phyloP scores from a whole-genome alignment of 2,113 vertebrate genomes.

The Labeo catla region DNA sequence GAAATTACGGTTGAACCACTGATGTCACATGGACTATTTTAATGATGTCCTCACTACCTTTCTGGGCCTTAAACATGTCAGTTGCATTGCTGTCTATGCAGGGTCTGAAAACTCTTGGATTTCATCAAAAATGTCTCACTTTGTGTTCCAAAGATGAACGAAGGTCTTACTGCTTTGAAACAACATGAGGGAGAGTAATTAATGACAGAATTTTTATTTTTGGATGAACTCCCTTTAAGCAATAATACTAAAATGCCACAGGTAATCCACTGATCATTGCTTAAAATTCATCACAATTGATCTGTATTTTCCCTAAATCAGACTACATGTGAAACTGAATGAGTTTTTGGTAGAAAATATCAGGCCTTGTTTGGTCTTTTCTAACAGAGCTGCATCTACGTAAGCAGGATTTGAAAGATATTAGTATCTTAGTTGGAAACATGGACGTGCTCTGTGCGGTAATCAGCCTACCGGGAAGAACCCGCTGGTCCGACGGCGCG shows the following conservation, averaged over 20 bases:
- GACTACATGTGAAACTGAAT: neutral
- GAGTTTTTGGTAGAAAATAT: neutral
- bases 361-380: neutral
- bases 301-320: neutral
- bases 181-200: too few relatives aligned
- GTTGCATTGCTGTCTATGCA: too few relatives aligned
- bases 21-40: too few relatives aligned
- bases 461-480: constrained; percentile 74
- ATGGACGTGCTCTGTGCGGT: constrained; percentile 61
- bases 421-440: constrained; percentile 2
- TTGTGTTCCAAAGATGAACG: too few relatives aligned
- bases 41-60: too few relatives aligned
- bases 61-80: too few relatives aligned
- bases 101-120: too few relatives aligned
- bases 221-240: too few relatives aligned
- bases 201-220: too few relatives aligned
- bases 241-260: neutral
- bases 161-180: too few relatives aligned
- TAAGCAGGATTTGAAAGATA: neutral
- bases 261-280: neutral
- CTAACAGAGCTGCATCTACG: neutral
- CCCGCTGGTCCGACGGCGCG: constrained; percentile 76
- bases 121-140: too few relatives aligned
- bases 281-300: neutral
- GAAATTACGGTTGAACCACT: too few relatives aligned